Base-by-base conservation (phyloP, 2,888 invertebrate genomes). In the Sclerodermus sp. region DNA sequence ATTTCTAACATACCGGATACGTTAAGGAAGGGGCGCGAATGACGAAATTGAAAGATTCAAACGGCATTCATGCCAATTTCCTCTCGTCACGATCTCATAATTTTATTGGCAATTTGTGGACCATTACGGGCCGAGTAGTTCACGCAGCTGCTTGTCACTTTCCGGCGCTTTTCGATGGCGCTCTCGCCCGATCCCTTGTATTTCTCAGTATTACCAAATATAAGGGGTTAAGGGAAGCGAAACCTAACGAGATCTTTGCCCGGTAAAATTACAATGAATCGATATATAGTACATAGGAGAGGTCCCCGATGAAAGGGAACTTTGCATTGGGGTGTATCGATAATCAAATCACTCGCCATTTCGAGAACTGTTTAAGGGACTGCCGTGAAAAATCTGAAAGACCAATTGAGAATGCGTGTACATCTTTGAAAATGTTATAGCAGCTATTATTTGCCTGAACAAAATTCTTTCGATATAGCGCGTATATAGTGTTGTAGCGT, bases 31-130 rank as follows among this genome's bases (percentile, higher is more conserved):
- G 49, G 42, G 6, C 40, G 49, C 50, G 52, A 56, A 58, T 57
- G 60, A 65, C 55, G 60, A 73, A 67, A 76, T 77, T 73, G 75
- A 74, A 76, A 74, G 74, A 75, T 64, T 71, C 61, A 57, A 64
- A 63, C 58, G 62, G 65, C 67, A 70, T 70, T 70, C 62, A 58
- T 67, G 70, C 57, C 77, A 77, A 76, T 76, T 77, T 76, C 76
- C 76, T 73, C 58, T 59, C 58, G 63, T 62, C 65, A 60, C 60
- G 68, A 72, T 66, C 66, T 66, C 64, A 71, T 73, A 76, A 75
- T 74, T 69, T 74, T 73, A 76, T 75, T 75, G 73, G 62, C 76
- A 73, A 72, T 75, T 73, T 71, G 63, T 64, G 66, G 70, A 55
- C 68, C 62, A 73, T 73, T 73, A 70, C 66, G 45, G 40, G 23